Percentiles rank a stretch among this genome's conserved stretches.
Evolutionary conservation across 2,113 vertebrate genomes (phyloP).

Genomic region (Carettochelys insculpta): DNA sequence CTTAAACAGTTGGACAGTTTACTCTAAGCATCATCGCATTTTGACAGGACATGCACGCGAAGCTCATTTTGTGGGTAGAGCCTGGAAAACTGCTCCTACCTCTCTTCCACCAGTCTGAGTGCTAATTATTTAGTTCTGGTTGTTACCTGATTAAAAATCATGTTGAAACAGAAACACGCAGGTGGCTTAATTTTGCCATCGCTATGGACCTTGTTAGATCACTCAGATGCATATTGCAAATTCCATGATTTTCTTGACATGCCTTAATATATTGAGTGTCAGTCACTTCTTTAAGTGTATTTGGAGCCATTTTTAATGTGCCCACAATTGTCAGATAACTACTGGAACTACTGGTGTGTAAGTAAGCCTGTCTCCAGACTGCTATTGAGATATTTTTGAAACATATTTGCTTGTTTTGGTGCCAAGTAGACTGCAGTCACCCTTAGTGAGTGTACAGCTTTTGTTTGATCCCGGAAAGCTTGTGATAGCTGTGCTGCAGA

Average conservation of each 20-base stretch:
- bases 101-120: not conserved
- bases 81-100: not conserved
- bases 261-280: not conserved
- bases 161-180: not conserved
- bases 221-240: rapidly evolving
- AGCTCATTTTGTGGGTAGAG: not conserved
- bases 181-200: not conserved
- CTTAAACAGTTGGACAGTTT: not conserved
- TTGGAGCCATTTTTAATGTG: not conserved
- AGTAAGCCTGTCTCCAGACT: not conserved
- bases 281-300: not conserved
- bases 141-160: not conserved
- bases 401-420: not conserved
- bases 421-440: not conserved
- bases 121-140: not conserved
- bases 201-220: not conserved
- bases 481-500: not conserved
- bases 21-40: not conserved
- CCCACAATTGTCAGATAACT: not conserved
- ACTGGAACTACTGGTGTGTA: not conserved
- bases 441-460: not conserved
- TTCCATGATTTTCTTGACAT: constrained; percentile 12
- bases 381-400: not conserved
- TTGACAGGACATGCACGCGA: not conserved
- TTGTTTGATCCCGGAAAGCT: not conserved